phyloP scores from a whole-genome alignment of 2,797 vertebrate genomes.

The Alcedo atthis region DNA sequence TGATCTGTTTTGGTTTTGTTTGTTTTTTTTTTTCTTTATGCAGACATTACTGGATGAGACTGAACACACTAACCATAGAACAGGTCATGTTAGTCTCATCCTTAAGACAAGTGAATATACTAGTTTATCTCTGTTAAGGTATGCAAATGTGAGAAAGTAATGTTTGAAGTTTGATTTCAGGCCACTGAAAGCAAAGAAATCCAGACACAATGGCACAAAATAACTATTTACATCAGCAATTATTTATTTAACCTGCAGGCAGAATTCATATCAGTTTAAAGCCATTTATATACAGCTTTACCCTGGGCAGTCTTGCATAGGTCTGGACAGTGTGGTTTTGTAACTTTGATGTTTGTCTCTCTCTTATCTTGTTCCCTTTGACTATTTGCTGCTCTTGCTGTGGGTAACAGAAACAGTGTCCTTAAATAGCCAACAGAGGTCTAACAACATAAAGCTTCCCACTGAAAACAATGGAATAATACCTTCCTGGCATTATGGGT shows the following conservation, averaged over 20 bases:
- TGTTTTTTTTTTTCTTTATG: neutral
- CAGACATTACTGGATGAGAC: neutral
- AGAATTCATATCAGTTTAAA: neutral
- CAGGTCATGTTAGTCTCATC: neutral
- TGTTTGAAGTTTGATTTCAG: neutral
- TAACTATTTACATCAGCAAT: neutral
- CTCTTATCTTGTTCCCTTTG: neutral
- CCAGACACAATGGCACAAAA: neutral
- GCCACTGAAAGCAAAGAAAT: conserved; percentile 15
- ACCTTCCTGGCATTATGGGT: neutral
- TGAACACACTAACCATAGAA: neutral
- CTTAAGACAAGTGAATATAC: neutral
- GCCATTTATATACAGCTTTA: neutral
- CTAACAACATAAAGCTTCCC: neutral
- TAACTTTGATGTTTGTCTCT: neutral
- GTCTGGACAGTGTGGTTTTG: neutral
- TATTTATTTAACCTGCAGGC: neutral
- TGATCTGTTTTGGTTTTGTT: neutral
- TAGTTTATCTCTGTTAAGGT: neutral
- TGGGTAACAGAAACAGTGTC: neutral
- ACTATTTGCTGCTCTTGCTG: neutral
- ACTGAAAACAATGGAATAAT: neutral
- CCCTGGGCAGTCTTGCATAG: neutral
- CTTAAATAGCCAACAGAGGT: neutral
- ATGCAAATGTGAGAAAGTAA: neutral